Conservation (phyloP, 2,797 vertebrate species). For the Acridotheres tristis region DNA sequence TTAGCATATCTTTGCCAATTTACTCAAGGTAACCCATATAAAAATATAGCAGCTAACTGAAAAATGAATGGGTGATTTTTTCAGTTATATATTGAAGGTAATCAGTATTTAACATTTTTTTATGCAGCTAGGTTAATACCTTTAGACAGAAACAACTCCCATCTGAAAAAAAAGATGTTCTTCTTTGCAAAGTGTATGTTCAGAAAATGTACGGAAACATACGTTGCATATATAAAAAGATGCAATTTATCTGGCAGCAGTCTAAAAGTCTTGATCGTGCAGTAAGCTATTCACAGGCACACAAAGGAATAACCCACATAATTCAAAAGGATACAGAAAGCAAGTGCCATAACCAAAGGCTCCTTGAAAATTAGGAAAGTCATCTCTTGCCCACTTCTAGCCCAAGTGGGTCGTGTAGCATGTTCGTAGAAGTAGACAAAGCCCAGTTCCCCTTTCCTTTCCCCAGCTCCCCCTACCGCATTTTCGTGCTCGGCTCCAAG, state of each 20-base stretch:
- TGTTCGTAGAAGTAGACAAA: neutral
- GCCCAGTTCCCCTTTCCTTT: neutral
- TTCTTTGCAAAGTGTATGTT: neutral
- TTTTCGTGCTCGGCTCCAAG: constrained; percentile 82
- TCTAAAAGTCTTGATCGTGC: neutral
- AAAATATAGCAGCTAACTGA: constrained; percentile 5
- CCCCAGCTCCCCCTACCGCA: constrained; percentile 74
- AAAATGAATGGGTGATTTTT: constrained; percentile 4
- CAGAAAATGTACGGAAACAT: neutral
- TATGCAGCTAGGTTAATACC: neutral
- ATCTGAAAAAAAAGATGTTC: neutral
- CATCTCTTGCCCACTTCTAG: neutral
- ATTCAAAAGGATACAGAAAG: neutral
- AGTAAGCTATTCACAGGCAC: neutral
- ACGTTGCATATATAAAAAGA: neutral
- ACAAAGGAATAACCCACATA: neutral
- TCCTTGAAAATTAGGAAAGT: neutral
- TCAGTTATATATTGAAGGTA: neutral
- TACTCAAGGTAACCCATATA: neutral
- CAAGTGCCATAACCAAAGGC: neutral
- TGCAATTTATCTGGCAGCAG: neutral
- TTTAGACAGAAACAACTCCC: neutral
- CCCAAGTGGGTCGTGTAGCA: fast-evolving
- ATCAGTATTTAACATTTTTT: neutral
- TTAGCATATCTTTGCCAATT: constrained; percentile 7